phyloP scores from a whole-genome alignment of 2,797 vertebrate species.

The Muscicapa striata region DNA sequence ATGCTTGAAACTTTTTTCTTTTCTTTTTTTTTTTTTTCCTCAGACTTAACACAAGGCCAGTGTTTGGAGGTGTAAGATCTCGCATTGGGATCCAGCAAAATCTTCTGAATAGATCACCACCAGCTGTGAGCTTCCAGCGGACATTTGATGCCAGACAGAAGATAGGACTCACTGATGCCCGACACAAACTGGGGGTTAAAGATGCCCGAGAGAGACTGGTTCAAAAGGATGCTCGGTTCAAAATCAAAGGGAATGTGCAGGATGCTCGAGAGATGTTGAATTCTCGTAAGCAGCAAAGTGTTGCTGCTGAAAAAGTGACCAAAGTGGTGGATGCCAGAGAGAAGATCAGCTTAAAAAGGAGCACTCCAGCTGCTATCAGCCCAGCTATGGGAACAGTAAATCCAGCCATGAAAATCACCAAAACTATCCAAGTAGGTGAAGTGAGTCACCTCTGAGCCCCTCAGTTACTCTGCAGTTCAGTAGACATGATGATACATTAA shows the following conservation, averaged over 20 bases:
- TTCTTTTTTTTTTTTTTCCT: rapidly evolving
- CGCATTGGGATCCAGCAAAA: constrained; percentile 75
- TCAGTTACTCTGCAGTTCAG: neutral
- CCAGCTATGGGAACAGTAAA: constrained; percentile 71
- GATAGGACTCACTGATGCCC: constrained; percentile 88
- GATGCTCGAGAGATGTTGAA: constrained; percentile 96
- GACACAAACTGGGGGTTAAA: constrained; percentile 89
- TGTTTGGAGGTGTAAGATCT: constrained; percentile 75
- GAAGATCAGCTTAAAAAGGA: constrained; percentile 91
- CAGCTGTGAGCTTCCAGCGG: constrained; percentile 74
- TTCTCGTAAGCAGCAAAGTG: constrained; percentile 87
- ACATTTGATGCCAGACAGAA: constrained; percentile 94
- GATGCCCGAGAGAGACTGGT: constrained; percentile 92
- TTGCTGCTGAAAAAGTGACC: constrained; percentile 75
- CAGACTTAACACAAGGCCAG: constrained; percentile 73
- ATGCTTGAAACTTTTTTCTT: neutral
- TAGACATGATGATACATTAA: neutral
- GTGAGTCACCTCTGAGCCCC: neutral
- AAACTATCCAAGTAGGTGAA: constrained; percentile 92
- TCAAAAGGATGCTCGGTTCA: constrained; percentile 93
- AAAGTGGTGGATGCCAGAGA: constrained; percentile 92
- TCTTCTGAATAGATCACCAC: constrained; percentile 77
- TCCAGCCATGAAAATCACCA: constrained; percentile 91
- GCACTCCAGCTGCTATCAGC: constrained; percentile 75
- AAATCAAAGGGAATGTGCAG: constrained; percentile 88